Conservation (phyloP, 2,888 invertebrate species). For the Lithosia quadra region DNA sequence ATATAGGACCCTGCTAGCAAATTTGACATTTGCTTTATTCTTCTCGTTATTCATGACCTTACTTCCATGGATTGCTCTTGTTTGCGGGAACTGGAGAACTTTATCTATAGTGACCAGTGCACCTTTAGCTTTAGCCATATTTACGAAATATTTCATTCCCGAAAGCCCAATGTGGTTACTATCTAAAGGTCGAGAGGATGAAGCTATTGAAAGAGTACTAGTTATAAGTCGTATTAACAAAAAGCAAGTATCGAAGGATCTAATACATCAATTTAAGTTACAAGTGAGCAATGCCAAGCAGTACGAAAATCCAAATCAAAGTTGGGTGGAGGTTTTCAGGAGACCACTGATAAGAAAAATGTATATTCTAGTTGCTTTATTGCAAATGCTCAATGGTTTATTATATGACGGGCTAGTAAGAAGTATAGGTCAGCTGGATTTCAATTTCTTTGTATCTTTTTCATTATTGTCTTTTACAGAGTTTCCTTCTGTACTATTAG, state of each 20-base stretch:
- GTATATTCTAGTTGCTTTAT: conserved; percentile 65
- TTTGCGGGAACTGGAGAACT: conserved; percentile 71
- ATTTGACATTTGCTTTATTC: conserved; percentile 70
- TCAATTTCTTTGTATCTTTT: conserved; percentile 74
- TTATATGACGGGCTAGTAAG: conserved; percentile 71
- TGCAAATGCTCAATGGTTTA: conserved; percentile 64
- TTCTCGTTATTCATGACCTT: conserved; percentile 58
- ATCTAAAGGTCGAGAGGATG: conserved; percentile 67
- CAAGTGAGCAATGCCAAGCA: conserved; percentile 26
- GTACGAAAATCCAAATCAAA: conserved; percentile 44
- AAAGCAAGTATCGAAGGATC: conserved; percentile 58
- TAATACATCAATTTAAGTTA: conserved; percentile 65
- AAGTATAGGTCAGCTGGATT: conserved; percentile 65
- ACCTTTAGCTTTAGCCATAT: conserved; percentile 63
- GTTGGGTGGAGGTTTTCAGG: conserved; percentile 61
- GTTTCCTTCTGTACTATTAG: conserved; percentile 67
- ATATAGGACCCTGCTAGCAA: conserved; percentile 71
- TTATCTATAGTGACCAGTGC: conserved; percentile 68
- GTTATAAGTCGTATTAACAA: conserved; percentile 66
- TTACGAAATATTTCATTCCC: conserved; percentile 68
- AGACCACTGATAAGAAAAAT: conserved; percentile 61
- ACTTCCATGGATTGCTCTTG: conserved; percentile 73
- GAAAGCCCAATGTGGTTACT: conserved; percentile 77
- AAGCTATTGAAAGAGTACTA: conserved; percentile 63
- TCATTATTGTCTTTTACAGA: conserved; percentile 73